Base-by-base conservation (phyloP, 2,113 vertebrate species). In the Semnopithecus entellus region DNA sequence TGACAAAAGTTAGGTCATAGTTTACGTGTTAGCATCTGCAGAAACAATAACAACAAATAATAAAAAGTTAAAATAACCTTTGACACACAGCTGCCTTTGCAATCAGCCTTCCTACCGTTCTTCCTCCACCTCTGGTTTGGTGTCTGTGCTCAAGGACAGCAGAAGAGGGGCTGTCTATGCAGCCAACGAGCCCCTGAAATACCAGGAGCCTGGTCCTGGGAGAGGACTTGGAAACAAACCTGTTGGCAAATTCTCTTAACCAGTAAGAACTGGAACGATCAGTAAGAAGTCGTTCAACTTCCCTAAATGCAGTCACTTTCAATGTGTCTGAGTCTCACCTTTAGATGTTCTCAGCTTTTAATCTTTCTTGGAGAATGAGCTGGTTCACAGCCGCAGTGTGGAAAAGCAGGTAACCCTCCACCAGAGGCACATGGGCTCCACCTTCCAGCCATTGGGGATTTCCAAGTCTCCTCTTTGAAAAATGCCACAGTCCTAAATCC, bases 291-390 rank as follows among this genome's bases (percentile, higher is more conserved):
- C 3, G 0, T 64, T 43, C n/a, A n/a, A 55, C 40, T 35, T 66
- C 68, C 84, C 90, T 81, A 2, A 43, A 45, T 0, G 4, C 25
- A 23, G 35, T 8, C 22, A 50, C 35, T 48, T n/a, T 0, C 0
- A 88, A 27, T 7, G 52, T 5, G 0, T 91, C 83, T 84, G 59
- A 66, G 32, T 1, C 20, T n/a, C 14, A 22, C 38, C 27, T 85
- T 89, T 55, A 2, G 90, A 38, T 25, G 87, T 78, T 92, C 43
- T 95, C 57, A 72, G 73, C 50, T 87, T 85, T 38, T 93, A 43
- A 55, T 87, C 76, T 75, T 73, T 35, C 52, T 2, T 40, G 8
- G 90, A 89, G 35, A 91, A 18, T 8, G 32, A 52, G 61, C 72
- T 66, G 2, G 4, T 6, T 38, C 14, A 32, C 5, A 11, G 38